phyloP scores from a whole-genome alignment of 2,888 invertebrate species.

The Sclerodermus sp. region DNA sequence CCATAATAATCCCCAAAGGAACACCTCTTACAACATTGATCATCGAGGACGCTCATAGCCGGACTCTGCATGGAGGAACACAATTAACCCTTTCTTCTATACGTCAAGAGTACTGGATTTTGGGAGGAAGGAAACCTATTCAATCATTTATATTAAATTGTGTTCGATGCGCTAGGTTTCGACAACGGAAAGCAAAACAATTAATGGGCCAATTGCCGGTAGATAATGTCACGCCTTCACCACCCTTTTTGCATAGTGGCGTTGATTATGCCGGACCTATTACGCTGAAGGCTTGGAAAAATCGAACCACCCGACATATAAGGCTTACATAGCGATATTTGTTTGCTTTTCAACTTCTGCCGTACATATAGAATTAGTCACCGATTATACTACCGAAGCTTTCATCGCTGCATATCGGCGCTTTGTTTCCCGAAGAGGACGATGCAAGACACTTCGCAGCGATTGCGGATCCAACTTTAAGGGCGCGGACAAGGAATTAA shows the following conservation, averaged over 20 bases:
- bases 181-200: constrained; percentile 14
- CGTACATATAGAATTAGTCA: not conserved
- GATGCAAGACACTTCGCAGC: not conserved
- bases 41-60: not conserved
- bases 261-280: constrained; percentile 13
- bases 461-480: not conserved
- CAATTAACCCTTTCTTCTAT: constrained; percentile 4
- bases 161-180: constrained; percentile 6
- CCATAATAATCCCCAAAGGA: constrained; percentile 4
- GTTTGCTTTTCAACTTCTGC: constrained; percentile 24
- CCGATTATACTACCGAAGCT: not conserved
- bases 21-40: not conserved
- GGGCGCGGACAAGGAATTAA: constrained; percentile 7
- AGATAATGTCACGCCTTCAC: constrained; percentile 3
- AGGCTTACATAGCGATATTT: constrained; percentile 22
- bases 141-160: constrained; percentile 9
- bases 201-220: constrained; percentile 35
- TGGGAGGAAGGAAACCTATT: constrained; percentile 12
- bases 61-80: not conserved
- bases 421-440: not conserved
- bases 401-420: not conserved
- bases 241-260: constrained; percentile 9
- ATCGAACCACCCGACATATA: constrained; percentile 1
- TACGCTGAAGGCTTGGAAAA: not conserved
- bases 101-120: constrained; percentile 11